These are phyloP conservation scores for Thysanoteuthis rhombus DNA, from an alignment of 2,888 invertebrate genomes.

Conservation along the genomic window DNA sequence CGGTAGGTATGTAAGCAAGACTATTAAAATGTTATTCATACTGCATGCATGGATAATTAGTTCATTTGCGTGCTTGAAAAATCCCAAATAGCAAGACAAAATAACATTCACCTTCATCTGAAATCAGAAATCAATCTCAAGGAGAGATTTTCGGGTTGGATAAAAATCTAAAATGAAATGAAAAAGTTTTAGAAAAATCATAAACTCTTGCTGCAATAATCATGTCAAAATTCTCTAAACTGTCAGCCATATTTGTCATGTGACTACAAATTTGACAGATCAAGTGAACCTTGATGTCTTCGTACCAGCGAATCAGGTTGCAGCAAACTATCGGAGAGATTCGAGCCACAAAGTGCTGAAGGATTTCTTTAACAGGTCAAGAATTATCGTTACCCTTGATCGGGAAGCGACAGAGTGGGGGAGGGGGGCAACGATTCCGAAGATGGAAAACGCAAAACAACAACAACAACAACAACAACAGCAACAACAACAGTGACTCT, in stretches of 20 bases:
- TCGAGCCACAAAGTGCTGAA: background rate
- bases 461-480: background rate
- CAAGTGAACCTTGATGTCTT: background rate
- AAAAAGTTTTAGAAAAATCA: background rate
- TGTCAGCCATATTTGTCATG: constrained; percentile 12
- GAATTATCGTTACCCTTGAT: background rate
- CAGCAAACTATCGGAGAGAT: background rate
- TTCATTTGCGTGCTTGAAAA: too few relatives aligned
- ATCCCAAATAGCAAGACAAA: too few relatives aligned
- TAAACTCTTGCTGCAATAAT: background rate
- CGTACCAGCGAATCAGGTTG: background rate
- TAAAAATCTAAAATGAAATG: background rate
- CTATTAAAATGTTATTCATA: too few relatives aligned
- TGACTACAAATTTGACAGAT: background rate
- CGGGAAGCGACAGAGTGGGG: background rate
- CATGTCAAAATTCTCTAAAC: background rate
- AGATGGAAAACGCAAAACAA: background rate
- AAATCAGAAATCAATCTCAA: too few relatives aligned
- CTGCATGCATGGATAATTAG: too few relatives aligned
- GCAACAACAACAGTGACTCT: background rate
- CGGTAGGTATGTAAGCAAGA: too few relatives aligned
- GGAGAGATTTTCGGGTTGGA: too few relatives aligned
- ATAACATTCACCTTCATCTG: too few relatives aligned
- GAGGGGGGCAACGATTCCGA: background rate
- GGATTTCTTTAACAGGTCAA: background rate